Evolutionary conservation across 2,888 invertebrate genomes (phyloP).

Genomic region (Acrobasis consociella): DNA sequence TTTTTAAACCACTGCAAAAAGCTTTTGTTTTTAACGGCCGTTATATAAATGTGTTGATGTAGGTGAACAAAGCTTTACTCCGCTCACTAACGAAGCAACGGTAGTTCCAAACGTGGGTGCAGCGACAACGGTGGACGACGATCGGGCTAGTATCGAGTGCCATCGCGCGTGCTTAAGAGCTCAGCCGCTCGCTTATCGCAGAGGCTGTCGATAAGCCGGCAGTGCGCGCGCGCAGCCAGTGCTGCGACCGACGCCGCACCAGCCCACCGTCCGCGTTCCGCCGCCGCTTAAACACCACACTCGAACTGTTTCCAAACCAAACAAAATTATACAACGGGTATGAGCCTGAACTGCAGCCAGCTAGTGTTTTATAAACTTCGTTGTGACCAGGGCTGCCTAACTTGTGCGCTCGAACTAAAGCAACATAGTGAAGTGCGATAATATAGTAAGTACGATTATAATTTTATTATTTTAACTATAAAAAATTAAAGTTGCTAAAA

Average conservation of each 20-base stretch:
- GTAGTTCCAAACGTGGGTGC: neutral
- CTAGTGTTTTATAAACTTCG: constrained; percentile 67
- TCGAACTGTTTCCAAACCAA: constrained; percentile 51
- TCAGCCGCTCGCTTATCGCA: constrained; percentile 66
- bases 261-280: constrained; percentile 38
- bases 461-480: constrained; percentile 13
- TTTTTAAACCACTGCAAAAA: neutral
- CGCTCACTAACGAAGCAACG: neutral
- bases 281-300: constrained; percentile 36
- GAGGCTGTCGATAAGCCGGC: constrained; percentile 64
- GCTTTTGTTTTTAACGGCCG: neutral
- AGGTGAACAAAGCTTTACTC: neutral
- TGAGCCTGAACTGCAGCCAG: constrained; percentile 53
- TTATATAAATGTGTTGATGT: neutral
- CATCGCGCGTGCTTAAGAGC: constrained; percentile 43
- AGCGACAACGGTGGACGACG: neutral
- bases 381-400: constrained; percentile 56
- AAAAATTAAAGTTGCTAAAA: neutral
- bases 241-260: constrained; percentile 60
- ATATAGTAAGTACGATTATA: constrained; percentile 25
- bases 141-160: constrained; percentile 17
- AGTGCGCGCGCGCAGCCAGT: constrained; percentile 63
- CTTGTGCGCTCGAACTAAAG: constrained; percentile 47
- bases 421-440: constrained; percentile 25
- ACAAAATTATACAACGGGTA: constrained; percentile 61